Base-by-base conservation (phyloP, 2,797 vertebrate species). In the Limnodromus scolopaceus region DNA sequence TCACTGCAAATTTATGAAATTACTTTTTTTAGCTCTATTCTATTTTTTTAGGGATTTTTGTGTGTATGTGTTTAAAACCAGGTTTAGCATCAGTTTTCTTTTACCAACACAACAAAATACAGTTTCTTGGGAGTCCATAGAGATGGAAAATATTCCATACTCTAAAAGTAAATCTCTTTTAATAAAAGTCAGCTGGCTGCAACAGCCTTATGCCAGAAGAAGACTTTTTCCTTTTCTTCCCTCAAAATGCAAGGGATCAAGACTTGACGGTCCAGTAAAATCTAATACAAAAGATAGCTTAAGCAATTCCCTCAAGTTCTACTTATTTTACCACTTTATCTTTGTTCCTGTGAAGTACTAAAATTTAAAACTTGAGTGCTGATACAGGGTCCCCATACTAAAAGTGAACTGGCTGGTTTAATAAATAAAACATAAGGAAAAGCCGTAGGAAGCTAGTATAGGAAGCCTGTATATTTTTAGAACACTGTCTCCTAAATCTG, bases 281-380 rank as follows among this genome's bases (percentile, higher is more conserved):
- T 20, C 0, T 0, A 71, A 53, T 6, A 46, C 3, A 82, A 79
- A 79, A 8, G 10, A 18, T 32, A 5, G 57, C 22, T 32, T 27
- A 48, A 55, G 10, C 14, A 54, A 39, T 27, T 2, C 12, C 6
- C 27, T 39, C 6, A 83, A n/a, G 4, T 79, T 70, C 38, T 64
- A 49, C 2, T 19, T 68, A 86, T 43, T 58, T 86, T n/a, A 46
- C 5, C 5, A 38, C 8, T 41, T 60, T 46, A 53, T 38, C 13
- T 82, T 75, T 45, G 4, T 80, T 79, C n/a, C 38, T 76, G 32
- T 16, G 16, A 78, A 48, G 6, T 60, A 39, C 10, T 30, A 70
- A 84, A 81, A 39, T 36, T 7, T 84, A 86, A 85, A 88, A 55
- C 58, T 24, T 24, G 4, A 75, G 8, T 20, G 13, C 8, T 54